Base-by-base conservation (phyloP, 2,888 invertebrate genomes). In the Bombylius major region DNA sequence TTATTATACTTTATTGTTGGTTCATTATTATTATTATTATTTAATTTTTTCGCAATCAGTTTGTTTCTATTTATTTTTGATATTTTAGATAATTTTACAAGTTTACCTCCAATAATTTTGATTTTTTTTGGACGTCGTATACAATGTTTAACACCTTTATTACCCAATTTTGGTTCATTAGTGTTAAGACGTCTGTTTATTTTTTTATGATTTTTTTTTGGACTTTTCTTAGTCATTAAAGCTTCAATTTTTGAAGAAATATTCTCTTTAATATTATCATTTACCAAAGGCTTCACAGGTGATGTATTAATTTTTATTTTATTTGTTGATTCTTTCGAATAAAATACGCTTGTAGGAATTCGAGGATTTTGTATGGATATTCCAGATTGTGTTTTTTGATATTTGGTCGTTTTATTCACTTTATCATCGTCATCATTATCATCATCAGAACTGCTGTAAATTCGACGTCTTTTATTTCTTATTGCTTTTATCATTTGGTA, bases 111-210 rank as follows among this genome's bases (percentile, higher is more conserved):
- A 6, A 50, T 55, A 44, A 72, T 69, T 39, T 66, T 69, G 23
- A 23, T 23, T 23, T 23, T 23, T 23, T 23, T 23, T 23, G 23
- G 23, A 23, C 23, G 23, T 23, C 23, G 23, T 23, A 23, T 3
- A 23, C 23, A 23, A 53, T 72, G 73, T 4, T 52, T 53, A 0
- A 73, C 72, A 3, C 72, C 71, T 50, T 66, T 70, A 57, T 72
- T 71, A 23, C 70, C 67, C 42, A 51, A 45, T 11, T 32, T 56
- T 58, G 4, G 56, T 47, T 11, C 59, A 58, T 23, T 23, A 23
- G 23, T 11, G 50, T 52, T 1, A 31, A 57, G 8, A 42, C 54
- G 3, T 52, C 13, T 23, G n/a, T 36, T 54, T 1, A 60, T 60
- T 53, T 46, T 52, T 11, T 3, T 34, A 12, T 42, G 12, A 44